Conservation (phyloP, 2,797 vertebrate genomes). For the Artibeus jamaicensis region DNA sequence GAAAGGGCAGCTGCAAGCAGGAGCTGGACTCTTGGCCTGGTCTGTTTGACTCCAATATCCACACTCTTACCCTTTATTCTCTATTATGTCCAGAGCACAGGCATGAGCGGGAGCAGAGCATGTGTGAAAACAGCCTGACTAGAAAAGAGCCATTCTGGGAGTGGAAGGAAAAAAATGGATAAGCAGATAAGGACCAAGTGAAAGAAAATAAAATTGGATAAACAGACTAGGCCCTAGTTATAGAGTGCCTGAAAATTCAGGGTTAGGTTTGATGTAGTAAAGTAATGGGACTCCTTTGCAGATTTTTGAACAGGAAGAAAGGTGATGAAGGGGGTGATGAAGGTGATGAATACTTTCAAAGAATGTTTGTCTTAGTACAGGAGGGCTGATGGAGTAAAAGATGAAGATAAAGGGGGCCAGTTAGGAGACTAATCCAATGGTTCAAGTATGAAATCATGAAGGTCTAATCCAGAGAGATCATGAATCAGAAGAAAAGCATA, state of each 20-base stretch:
- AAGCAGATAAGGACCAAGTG: background rate
- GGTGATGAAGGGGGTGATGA: background rate
- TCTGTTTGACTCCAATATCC: background rate
- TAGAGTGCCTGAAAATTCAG: background rate
- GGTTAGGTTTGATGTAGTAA: background rate
- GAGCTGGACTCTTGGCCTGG: background rate
- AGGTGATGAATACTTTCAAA: too few species aligned
- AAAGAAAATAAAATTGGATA: background rate
- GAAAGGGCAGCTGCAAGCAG: background rate
- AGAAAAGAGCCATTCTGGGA: background rate
- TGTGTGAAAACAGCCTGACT: background rate
- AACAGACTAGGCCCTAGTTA: background rate
- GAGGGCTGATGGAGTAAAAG: background rate
- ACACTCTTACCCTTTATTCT: background rate
- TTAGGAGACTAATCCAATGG: background rate
- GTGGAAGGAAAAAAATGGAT: background rate
- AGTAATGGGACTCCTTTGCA: background rate
- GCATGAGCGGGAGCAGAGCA: background rate
- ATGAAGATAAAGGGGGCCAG: background rate
- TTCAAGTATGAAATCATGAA: background rate
- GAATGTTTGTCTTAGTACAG: background rate
- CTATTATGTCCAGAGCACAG: background rate
- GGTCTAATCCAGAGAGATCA: background rate
- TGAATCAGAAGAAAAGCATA: conserved; percentile 43
- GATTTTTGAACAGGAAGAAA: conserved; percentile 1